These are phyloP conservation scores for Drosophila pectinifera DNA, from an alignment of 1,140 invertebrate species.

Conservation along the genomic window DNA sequence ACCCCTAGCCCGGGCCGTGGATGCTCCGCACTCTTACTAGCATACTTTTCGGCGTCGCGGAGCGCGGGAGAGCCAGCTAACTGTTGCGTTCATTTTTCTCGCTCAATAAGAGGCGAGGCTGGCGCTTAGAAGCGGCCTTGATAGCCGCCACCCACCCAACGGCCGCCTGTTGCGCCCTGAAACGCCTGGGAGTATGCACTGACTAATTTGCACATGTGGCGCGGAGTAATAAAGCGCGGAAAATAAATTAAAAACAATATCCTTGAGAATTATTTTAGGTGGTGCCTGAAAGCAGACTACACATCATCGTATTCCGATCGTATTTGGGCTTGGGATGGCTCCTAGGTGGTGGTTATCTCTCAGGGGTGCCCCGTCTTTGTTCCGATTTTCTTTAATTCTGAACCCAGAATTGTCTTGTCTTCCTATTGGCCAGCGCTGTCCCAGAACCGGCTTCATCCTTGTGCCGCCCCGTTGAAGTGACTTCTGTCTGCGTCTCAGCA, in stretches of 20 bases:
- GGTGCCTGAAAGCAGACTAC: slow-evolving; percentile 26
- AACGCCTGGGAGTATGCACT: slow-evolving; percentile 27
- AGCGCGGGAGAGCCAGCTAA: not conserved
- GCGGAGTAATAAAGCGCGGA: not conserved
- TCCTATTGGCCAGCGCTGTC: slow-evolving; percentile 44
- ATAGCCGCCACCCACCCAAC: not conserved
- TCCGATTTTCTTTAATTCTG: not conserved
- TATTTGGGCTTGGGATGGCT: slow-evolving; percentile 28
- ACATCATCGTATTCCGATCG: not conserved
- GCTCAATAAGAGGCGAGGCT: slow-evolving; percentile 16
- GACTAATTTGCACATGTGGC: slow-evolving; percentile 43
- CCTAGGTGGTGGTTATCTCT: slow-evolving; percentile 23
- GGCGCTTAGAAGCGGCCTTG: slow-evolving; percentile 37
- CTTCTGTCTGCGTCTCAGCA: slow-evolving; percentile 67
- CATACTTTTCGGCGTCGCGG: slow-evolving; percentile 57
- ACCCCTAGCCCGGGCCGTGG: slow-evolving; percentile 40
- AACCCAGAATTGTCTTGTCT: slow-evolving; percentile 26
- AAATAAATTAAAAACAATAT: not conserved
- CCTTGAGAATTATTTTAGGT: no score
- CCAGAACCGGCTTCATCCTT: slow-evolving; percentile 15
- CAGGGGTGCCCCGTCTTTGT: slow-evolving; percentile 23
- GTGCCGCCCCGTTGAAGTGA: slow-evolving; percentile 40
- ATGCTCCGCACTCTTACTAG: slow-evolving; percentile 51
- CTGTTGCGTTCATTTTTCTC: slow-evolving; percentile 25
- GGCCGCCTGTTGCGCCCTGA: slow-evolving; percentile 55